These are phyloP conservation scores for Zaprionus inermis DNA, from an alignment of 1,140 invertebrate species.

Conservation along the genomic window DNA sequence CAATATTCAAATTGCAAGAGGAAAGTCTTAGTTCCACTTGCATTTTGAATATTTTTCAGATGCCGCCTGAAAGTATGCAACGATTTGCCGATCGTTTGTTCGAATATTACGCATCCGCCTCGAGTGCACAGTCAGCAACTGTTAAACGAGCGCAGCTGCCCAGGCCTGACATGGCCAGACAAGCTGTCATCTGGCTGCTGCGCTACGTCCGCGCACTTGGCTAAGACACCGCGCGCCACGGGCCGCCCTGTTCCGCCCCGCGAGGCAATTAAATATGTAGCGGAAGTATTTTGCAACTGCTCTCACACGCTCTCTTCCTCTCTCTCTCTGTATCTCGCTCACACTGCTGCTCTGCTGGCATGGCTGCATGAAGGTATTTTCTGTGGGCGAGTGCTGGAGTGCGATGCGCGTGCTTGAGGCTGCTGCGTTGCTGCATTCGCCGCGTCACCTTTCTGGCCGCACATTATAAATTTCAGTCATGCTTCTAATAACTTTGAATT, in stretches of 20 bases:
- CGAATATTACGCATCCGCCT: no score
- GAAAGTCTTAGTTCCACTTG: no score
- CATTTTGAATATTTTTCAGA: neutral
- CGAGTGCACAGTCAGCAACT: no score
- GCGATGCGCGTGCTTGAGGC: neutral
- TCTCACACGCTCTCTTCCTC: no score
- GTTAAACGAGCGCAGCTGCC: no score
- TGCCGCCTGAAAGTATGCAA: neutral
- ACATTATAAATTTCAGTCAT: conserved; percentile 83
- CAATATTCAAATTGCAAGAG: no score
- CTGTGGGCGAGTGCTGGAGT: no score
- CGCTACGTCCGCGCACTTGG: neutral
- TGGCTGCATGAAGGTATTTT: neutral
- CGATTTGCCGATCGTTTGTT: neutral
- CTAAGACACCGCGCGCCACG: neutral
- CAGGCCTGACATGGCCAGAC: no score
- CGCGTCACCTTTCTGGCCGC: conserved; percentile 30
- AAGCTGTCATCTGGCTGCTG: no score
- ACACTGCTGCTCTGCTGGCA: no score
- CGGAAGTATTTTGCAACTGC: neutral
- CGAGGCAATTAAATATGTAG: conserved; percentile 2
- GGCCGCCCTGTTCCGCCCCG: neutral
- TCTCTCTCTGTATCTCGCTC: neutral
- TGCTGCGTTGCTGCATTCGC: neutral
- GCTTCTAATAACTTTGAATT: conserved; percentile 84